Percentiles rank a stretch among this genome's conserved stretches.
Conservation (phyloP, 1,140 invertebrate species). For the Samia ricini region DNA sequence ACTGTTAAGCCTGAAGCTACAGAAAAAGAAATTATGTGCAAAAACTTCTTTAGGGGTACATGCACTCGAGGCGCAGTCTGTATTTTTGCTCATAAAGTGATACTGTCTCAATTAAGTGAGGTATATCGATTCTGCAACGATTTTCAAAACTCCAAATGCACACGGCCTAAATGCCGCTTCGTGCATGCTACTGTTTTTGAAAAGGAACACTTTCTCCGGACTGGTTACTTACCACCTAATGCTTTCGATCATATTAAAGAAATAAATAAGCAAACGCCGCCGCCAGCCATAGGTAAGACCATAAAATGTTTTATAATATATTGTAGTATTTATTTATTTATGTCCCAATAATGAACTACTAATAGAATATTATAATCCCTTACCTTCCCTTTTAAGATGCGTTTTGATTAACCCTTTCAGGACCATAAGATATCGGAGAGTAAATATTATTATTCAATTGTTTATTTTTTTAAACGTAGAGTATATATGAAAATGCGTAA, state of each 20-base stretch:
- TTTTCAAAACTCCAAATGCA: conserved; percentile 48
- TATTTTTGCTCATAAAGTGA: conserved; percentile 43
- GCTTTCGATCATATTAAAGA: conserved; percentile 34
- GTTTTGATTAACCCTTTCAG: too few species aligned
- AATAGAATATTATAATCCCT: too few species aligned
- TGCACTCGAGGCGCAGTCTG: conserved; percentile 44
- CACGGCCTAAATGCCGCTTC: conserved; percentile 40
- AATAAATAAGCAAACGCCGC: conserved; percentile 24
- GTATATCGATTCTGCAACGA: conserved; percentile 55
- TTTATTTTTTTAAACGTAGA: too few species aligned
- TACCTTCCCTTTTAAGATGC: too few species aligned
- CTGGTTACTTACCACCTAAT: conserved; percentile 43
- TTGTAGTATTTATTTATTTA: too few species aligned
- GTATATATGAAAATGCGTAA: too few species aligned
- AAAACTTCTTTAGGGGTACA: conserved; percentile 48
- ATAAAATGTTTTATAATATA: too few species aligned
- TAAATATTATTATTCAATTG: too few species aligned
- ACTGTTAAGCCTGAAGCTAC: conserved; percentile 17
- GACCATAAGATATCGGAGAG: too few species aligned
- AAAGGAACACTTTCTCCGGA: conserved; percentile 49
- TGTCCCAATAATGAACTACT: too few species aligned
- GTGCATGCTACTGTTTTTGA: conserved; percentile 58
- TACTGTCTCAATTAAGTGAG: conserved; percentile 33
- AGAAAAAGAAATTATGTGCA: conserved; percentile 34
- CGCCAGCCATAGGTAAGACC: conserved; percentile 7